Conservation (phyloP, 2,113 vertebrate species). For the Cavia aperea region DNA sequence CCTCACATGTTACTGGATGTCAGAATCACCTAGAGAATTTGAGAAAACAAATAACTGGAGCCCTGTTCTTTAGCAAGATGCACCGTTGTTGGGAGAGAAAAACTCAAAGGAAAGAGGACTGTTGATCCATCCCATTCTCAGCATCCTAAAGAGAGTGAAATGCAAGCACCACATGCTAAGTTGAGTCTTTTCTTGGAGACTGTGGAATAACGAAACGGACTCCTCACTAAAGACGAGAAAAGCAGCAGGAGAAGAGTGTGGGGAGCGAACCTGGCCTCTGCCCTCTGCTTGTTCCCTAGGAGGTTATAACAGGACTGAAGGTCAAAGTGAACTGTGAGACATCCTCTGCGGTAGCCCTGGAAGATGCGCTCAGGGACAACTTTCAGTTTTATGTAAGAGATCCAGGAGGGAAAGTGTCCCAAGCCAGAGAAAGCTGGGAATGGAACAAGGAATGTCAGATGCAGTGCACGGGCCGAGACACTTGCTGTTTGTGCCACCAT, state of each 20-base stretch:
- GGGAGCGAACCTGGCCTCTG: background rate
- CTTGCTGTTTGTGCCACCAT: background rate
- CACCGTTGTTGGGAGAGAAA: background rate
- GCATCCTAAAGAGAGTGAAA: background rate
- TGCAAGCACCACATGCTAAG: background rate
- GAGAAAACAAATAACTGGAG: background rate
- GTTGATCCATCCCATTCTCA: background rate
- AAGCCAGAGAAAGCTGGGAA: background rate
- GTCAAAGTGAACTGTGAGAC: background rate
- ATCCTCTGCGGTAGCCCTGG: background rate
- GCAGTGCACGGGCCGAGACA: rapidly evolving
- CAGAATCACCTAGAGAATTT: background rate
- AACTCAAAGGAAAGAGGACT: background rate
- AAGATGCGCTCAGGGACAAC: background rate
- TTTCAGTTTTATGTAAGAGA: background rate
- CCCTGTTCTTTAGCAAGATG: background rate
- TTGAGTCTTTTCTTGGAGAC: background rate
- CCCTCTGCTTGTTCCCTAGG: background rate
- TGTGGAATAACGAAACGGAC: background rate
- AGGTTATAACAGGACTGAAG: background rate
- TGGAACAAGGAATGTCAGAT: background rate
- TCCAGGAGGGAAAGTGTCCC: background rate
- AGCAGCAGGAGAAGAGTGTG: background rate
- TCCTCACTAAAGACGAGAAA: background rate
- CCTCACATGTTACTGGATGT: background rate